These are phyloP conservation scores for Rallus crepitans DNA, from an alignment of 2,797 vertebrate genomes.

Conservation along the genomic window DNA sequence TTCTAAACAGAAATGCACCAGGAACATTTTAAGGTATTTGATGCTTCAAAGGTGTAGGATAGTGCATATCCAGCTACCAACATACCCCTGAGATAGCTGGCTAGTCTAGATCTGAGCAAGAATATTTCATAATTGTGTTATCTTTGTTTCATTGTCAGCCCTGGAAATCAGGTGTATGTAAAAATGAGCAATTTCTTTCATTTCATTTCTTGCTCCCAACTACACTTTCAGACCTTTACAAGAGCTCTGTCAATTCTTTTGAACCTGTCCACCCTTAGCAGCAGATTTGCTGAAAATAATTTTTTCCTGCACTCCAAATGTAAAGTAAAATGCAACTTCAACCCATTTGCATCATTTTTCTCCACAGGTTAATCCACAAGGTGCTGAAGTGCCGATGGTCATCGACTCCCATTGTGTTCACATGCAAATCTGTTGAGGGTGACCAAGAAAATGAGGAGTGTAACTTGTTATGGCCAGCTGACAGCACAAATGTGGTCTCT, in stretches of 20 bases:
- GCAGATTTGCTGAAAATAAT: not conserved
- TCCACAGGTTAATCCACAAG: not conserved
- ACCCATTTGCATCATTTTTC: not conserved
- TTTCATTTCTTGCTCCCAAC: not conserved
- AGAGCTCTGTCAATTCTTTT: not conserved
- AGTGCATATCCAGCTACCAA: not conserved
- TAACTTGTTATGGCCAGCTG: not conserved
- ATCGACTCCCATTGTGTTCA: not conserved
- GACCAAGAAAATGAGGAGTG: accelerated
- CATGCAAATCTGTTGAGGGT: not conserved
- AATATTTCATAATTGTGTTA: not conserved
- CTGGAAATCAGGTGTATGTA: not conserved
- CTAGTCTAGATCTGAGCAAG: not conserved
- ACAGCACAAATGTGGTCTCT: not conserved
- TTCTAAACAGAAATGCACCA: not conserved
- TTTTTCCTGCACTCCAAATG: not conserved
- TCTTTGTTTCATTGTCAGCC: not conserved
- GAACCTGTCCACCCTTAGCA: not conserved
- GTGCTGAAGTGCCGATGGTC: not conserved
- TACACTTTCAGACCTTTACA: not conserved
- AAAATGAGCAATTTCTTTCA: not conserved
- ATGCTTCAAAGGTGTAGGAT: not conserved
- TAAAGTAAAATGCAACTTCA: not conserved
- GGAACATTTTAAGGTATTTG: not conserved
- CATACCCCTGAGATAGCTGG: not conserved